These are phyloP conservation scores for Laticauda colubrina DNA, from an alignment of 2,113 vertebrate genomes.

Conservation along the genomic window DNA sequence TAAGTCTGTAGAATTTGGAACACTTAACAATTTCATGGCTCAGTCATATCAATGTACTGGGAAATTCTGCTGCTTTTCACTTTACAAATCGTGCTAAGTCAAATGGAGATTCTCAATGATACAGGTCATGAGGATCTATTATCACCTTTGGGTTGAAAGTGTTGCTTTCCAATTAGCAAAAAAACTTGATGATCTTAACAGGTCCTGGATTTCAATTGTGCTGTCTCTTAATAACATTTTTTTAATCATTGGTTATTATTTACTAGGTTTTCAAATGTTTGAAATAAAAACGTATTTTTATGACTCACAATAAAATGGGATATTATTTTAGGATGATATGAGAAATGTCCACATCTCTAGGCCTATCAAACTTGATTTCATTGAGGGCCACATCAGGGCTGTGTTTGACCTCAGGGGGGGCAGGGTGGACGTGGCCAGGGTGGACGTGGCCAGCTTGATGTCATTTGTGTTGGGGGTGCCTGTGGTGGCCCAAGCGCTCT, in stretches of 20 bases:
- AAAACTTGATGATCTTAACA: not conserved
- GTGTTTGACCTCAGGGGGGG: no score
- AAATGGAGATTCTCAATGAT: not conserved
- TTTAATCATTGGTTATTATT: not conserved
- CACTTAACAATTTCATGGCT: not conserved
- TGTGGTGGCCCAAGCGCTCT: no score
- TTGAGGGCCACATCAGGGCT: no score
- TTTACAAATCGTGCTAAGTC: not conserved
- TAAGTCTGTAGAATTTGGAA: rapidly evolving
- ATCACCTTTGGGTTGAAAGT: not conserved
- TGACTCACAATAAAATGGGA: not conserved
- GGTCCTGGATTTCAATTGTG: not conserved
- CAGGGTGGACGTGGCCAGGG: no score
- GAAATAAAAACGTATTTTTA: not conserved
- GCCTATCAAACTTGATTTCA: not conserved
- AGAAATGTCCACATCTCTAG: not conserved
- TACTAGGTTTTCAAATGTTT: not conserved
- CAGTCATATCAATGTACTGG: not conserved
- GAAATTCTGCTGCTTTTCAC: not conserved
- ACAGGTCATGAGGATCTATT: not conserved
- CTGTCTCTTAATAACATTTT: not conserved
- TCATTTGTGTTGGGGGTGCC: no score
- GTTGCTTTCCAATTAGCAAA: not conserved
- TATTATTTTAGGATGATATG: not conserved
- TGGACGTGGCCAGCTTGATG: no score